Evolutionary conservation across 2,888 invertebrate species (phyloP).

Genomic region (Gymnoscelis rufifasciata): DNA sequence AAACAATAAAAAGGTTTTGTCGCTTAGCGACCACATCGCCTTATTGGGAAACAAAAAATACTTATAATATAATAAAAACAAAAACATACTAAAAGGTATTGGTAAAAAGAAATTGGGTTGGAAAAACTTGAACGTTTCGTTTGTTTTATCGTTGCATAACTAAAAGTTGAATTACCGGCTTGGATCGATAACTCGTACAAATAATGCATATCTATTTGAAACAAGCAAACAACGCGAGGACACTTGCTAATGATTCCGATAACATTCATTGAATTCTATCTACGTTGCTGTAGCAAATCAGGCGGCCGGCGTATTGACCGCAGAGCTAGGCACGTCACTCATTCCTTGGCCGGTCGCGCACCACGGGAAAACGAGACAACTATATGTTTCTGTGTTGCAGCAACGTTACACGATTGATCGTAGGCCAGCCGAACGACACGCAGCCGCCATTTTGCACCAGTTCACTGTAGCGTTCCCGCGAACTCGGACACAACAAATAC

Average conservation of each 20-base stretch:
- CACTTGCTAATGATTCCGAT: not conserved
- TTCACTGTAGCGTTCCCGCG: constrained; percentile 42
- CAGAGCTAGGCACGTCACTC: not conserved
- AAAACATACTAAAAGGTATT: too few species aligned
- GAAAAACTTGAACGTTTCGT: too few species aligned
- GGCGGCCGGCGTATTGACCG: not conserved
- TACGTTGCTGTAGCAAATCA: not conserved
- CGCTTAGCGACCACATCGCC: too few species aligned
- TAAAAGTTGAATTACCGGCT: too few species aligned
- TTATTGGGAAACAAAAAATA: too few species aligned
- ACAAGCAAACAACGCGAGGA: too few species aligned
- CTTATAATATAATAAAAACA: too few species aligned
- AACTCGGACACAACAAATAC: constrained; percentile 32
- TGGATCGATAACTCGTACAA: too few species aligned
- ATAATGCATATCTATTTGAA: too few species aligned
- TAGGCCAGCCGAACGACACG: constrained; percentile 1
- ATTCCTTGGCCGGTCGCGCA: not conserved
- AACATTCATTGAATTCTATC: not conserved
- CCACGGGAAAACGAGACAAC: constrained; percentile 9
- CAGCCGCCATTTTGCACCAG: constrained; percentile 39
- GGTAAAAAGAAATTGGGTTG: too few species aligned
- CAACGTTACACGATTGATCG: constrained; percentile 10
- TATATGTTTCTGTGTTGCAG: constrained; percentile 13
- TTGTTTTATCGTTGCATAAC: too few species aligned
- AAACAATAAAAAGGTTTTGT: too few species aligned